A percentile compares a stretch with the other conserved stretches of the same genome.
These are phyloP conservation scores for Geotrupes spiniger DNA, from an alignment of 2,888 invertebrate species.

Conservation along the genomic window DNA sequence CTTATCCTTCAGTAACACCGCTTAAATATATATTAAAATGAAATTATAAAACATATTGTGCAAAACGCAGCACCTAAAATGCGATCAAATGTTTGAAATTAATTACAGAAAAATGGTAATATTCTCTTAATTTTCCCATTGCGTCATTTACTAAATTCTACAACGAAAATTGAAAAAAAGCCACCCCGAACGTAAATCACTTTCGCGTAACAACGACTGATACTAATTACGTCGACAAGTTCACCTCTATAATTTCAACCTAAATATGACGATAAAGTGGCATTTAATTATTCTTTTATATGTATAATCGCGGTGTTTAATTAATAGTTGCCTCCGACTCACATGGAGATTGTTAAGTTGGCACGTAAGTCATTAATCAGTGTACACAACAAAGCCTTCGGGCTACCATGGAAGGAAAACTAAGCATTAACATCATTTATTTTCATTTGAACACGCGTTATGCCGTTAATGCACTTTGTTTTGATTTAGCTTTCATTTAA, in stretches of 20 bases:
- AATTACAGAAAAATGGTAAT: no score
- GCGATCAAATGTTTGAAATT: no score
- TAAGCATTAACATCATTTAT: no score
- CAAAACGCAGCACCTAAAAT: no score
- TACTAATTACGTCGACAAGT: constrained; percentile 17
- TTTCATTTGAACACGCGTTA: not conserved
- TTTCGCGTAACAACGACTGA: constrained; percentile 14
- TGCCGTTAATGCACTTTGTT: no score
- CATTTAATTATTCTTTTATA: constrained; percentile 44
- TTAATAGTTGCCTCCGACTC: constrained; percentile 41
- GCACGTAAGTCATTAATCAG: constrained; percentile 43
- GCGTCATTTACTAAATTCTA: no score
- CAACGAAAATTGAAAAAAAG: not conserved
- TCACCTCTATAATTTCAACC: constrained; percentile 22
- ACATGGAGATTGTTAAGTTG: constrained; percentile 42
- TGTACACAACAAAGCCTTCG: constrained; percentile 35
- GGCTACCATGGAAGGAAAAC: constrained; percentile 10
- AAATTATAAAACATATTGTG: no score
- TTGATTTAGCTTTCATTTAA: no score
- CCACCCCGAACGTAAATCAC: constrained; percentile 14
- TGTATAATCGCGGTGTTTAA: constrained; percentile 41
- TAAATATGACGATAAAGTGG: constrained; percentile 37
- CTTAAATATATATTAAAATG: no score
- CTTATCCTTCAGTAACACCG: no score
- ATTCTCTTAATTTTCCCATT: no score